Conservation (phyloP, 2,888 invertebrate genomes). For the Oscheius sp. region DNA sequence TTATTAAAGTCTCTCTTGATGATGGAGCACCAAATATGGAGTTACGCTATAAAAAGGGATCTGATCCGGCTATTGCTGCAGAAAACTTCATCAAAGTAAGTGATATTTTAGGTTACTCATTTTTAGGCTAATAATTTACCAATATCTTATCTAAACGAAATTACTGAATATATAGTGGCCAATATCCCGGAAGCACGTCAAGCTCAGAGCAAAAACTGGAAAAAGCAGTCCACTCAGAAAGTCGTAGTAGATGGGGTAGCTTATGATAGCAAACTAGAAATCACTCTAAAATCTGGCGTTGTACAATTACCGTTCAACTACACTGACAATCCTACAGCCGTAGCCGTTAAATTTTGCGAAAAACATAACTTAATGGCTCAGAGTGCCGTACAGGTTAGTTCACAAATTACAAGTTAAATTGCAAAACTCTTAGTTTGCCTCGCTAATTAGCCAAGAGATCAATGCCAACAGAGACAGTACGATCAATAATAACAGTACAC, state of each 20-base stretch:
- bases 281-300: constrained; percentile 86
- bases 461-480: no score
- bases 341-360: constrained; percentile 88
- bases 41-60: constrained; percentile 60
- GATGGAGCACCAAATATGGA: constrained; percentile 57
- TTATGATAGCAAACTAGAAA: constrained; percentile 93
- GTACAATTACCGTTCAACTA: constrained; percentile 89
- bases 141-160: constrained; percentile 57
- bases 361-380: constrained; percentile 84
- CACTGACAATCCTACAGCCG: constrained; percentile 88
- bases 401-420: not conserved
- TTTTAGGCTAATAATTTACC: constrained; percentile 55
- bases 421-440: constrained; percentile 3
- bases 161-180: constrained; percentile 56
- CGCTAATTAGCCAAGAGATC: constrained; percentile 18
- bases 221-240: constrained; percentile 33
- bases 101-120: no score
- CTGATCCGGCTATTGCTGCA: constrained; percentile 59
- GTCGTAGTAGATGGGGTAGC: constrained; percentile 72
- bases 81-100: constrained; percentile 57
- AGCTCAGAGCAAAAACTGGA: constrained; percentile 26
- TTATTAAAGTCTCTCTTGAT: constrained; percentile 65
- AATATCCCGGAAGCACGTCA: constrained; percentile 55
- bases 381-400: constrained; percentile 82
- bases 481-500: not conserved